Conservation (phyloP, 2,797 vertebrate genomes). For the Hoplostethus atlanticus region DNA sequence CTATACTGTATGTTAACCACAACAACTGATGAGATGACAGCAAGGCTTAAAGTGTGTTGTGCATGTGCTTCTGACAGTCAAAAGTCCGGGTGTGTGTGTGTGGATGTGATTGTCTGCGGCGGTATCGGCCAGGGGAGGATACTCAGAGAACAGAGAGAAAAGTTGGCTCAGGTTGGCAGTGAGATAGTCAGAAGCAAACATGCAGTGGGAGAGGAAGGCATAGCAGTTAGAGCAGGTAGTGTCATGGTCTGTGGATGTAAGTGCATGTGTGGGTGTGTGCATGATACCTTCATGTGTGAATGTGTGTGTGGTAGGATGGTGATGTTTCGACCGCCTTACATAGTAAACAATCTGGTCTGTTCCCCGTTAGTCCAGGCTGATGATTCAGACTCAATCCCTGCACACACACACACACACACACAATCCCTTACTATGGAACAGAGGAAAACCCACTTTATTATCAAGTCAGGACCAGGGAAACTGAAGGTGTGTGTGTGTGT, state of each 20-base stretch:
- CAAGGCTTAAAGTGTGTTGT: slow-evolving; percentile 33
- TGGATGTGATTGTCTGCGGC: slow-evolving; percentile 5
- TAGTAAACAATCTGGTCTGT: slow-evolving; percentile 60
- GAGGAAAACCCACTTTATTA: no score
- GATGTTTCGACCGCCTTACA: slow-evolving; percentile 52
- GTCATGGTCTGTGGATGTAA: background rate
- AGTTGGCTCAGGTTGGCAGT: slow-evolving; percentile 3
- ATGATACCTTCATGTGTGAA: background rate
- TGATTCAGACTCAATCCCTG: slow-evolving; percentile 25
- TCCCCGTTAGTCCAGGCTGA: slow-evolving; percentile 58
- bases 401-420: slow-evolving; percentile 3
- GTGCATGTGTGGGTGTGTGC: background rate
- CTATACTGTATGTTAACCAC: slow-evolving; percentile 62
- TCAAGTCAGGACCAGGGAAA: no score
- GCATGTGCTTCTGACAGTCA: slow-evolving; percentile 12
- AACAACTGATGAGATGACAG: slow-evolving; percentile 50
- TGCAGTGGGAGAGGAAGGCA: background rate
- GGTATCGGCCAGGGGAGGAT: background rate
- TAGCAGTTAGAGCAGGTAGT: background rate
- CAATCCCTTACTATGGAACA: slow-evolving; percentile 5
- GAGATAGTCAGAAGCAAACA: slow-evolving; percentile 18
- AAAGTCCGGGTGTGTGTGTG: slow-evolving; percentile 6
- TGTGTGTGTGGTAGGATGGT: slow-evolving; percentile 34
- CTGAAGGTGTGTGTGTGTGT: background rate
- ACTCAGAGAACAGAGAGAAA: background rate